These are phyloP conservation scores for Melipona quadrifasciata DNA, from an alignment of 1,140 invertebrate genomes.

Conservation along the genomic window DNA sequence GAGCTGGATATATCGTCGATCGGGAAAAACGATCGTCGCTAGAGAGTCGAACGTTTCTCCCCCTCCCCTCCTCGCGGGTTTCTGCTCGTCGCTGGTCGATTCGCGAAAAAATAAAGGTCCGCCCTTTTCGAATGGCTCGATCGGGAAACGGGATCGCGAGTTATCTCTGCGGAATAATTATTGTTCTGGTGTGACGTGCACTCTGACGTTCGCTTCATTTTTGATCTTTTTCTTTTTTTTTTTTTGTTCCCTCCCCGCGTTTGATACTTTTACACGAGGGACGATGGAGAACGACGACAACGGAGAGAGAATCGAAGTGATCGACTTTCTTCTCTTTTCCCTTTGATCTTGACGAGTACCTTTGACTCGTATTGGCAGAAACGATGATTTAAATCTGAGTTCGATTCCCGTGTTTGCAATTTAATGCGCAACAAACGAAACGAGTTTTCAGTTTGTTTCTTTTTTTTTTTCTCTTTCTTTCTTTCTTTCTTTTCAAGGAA, in stretches of 20 bases:
- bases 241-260: no score
- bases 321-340: background rate
- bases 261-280: background rate
- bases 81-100: no score
- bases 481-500: no score
- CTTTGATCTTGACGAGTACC: background rate
- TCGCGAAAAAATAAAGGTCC: background rate
- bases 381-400: background rate
- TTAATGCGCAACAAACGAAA: background rate
- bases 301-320: no score
- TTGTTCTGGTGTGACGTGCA: background rate
- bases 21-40: background rate
- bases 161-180: constrained; percentile 27
- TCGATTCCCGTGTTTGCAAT: background rate
- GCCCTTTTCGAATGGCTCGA: constrained; percentile 2
- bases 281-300: background rate
- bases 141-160: background rate
- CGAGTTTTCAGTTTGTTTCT: background rate
- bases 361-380: background rate
- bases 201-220: background rate
- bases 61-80: no score
- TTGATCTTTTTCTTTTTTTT: background rate
- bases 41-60: background rate
- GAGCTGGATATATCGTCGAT: constrained; percentile 14
- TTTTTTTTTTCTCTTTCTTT: no score